phyloP scores from a whole-genome alignment of 1,140 invertebrate genomes.

The Drosophila mojavensis region DNA sequence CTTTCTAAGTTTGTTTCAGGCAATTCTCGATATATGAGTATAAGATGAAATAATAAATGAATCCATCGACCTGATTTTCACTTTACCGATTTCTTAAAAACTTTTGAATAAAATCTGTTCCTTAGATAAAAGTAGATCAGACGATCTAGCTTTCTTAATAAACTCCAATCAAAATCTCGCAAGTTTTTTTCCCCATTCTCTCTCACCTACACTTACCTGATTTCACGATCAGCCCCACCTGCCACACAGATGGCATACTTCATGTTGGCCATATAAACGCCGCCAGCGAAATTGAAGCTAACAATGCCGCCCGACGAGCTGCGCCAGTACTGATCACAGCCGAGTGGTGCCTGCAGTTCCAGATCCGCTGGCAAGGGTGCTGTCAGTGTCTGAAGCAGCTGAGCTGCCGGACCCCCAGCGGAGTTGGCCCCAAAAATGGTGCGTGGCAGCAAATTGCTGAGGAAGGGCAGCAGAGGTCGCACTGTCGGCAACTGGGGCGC shows the following conservation, averaged over 20 bases:
- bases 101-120: too few species aligned
- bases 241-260: constrained; percentile 63
- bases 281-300: constrained; percentile 67
- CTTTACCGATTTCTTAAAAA: too few species aligned
- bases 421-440: constrained; percentile 51
- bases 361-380: constrained; percentile 46
- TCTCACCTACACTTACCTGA: constrained; percentile 45
- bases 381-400: constrained; percentile 48
- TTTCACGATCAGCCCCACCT: constrained; percentile 50
- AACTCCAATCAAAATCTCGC: too few species aligned
- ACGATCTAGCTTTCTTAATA: too few species aligned
- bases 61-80: too few species aligned
- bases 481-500: constrained; percentile 29
- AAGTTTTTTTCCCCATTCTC: too few species aligned
- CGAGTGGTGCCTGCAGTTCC: constrained; percentile 58
- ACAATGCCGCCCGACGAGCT: constrained; percentile 52
- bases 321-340: constrained; percentile 67
- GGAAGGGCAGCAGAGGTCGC: constrained; percentile 56
- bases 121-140: too few species aligned
- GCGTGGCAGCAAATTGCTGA: constrained; percentile 57
- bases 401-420: constrained; percentile 53
- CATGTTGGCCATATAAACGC: constrained; percentile 64
- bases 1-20: too few species aligned
- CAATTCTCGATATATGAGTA: too few species aligned
- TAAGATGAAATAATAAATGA: too few species aligned